Percentiles rank a stretch among this genome's conserved stretches.
Conservation (phyloP, 2,888 invertebrate species). For the Dynastes hyllus region DNA sequence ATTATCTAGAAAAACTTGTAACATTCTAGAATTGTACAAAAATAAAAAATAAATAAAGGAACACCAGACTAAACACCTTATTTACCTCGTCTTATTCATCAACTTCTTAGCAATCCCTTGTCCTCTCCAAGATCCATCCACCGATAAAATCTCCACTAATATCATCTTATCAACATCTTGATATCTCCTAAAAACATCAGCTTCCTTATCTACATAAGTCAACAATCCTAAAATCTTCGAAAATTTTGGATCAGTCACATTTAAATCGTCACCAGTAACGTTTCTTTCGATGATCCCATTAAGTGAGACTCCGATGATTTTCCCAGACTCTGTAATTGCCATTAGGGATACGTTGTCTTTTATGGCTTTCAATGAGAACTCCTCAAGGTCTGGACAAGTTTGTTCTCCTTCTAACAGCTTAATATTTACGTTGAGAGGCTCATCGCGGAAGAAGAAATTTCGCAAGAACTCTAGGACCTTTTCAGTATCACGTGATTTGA, state of each 20-base stretch:
- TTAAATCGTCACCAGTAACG: constrained; percentile 69
- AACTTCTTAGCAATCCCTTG: constrained; percentile 80
- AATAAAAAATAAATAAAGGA: too few relatives aligned
- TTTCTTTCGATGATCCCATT: constrained; percentile 67
- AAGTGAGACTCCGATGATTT: constrained; percentile 71
- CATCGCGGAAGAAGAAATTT: constrained; percentile 82
- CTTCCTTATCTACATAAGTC: constrained; percentile 74
- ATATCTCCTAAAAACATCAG: constrained; percentile 75
- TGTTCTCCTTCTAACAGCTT: constrained; percentile 77
- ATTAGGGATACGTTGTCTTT: constrained; percentile 77
- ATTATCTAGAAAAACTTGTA: too few relatives aligned
- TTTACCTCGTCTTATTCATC: constrained; percentile 77
- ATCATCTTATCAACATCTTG: constrained; percentile 74
- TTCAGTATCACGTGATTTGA: constrained; percentile 71
- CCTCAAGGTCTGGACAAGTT: constrained; percentile 78
- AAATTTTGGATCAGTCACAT: constrained; percentile 77
- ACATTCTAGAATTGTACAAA: too few relatives aligned
- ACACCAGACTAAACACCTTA: background rate
- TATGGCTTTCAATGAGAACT: constrained; percentile 75
- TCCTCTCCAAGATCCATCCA: constrained; percentile 79
- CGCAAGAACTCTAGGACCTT: constrained; percentile 74
- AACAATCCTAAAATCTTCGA: constrained; percentile 78
- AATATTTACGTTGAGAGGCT: constrained; percentile 79
- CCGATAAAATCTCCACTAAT: constrained; percentile 79
- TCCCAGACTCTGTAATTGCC: constrained; percentile 76